Evolutionary conservation across 30 jellyfish, hydroid and myxozoan species (phyloP).

Genomic region (Rhopilema esculentum): DNA sequence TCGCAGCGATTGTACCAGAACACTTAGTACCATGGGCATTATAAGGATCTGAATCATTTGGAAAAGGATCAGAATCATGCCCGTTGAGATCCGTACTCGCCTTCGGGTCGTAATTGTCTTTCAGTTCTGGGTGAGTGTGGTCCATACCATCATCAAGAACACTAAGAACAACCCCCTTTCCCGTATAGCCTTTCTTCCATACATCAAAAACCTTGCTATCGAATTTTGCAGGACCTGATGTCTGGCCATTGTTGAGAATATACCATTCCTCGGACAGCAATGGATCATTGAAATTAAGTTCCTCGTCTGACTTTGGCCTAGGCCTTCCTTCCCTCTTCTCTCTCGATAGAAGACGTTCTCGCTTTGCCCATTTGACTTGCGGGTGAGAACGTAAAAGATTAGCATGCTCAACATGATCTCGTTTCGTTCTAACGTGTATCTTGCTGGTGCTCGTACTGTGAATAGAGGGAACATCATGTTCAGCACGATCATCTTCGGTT

Average conservation of each 20-base stretch:
- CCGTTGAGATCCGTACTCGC: conserved; percentile 97
- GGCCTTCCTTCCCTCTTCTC: conserved; percentile 77
- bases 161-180: conserved; percentile 89
- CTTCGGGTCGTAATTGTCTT: conserved; percentile 85
- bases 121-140: conserved; percentile 96
- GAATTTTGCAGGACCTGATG: conserved; percentile 90
- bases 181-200: conserved; percentile 93
- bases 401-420: conserved; percentile 92
- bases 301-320: background rate
- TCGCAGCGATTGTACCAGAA: conserved; percentile 98
- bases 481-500: background rate
- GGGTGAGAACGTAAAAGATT: conserved; percentile 77
- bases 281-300: conserved; percentile 77
- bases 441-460: conserved; percentile 11
- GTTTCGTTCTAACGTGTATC: conserved; percentile 52
- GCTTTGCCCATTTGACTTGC: conserved; percentile 79
- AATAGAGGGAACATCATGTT: background rate
- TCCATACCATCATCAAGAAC: conserved; percentile 99
- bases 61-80: conserved; percentile 95
- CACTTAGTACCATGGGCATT: conserved; percentile 99
- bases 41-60: conserved; percentile 96
- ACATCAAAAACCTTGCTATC: conserved; percentile 80
- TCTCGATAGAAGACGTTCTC: conserved; percentile 83
- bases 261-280: conserved; percentile 83
- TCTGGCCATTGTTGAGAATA: conserved; percentile 84